Percentiles rank a stretch among this genome's conserved stretches.
These are phyloP conservation scores for Mesorhabditis spiculigera DNA, from an alignment of 2,888 invertebrate species.

Conservation along the genomic window DNA sequence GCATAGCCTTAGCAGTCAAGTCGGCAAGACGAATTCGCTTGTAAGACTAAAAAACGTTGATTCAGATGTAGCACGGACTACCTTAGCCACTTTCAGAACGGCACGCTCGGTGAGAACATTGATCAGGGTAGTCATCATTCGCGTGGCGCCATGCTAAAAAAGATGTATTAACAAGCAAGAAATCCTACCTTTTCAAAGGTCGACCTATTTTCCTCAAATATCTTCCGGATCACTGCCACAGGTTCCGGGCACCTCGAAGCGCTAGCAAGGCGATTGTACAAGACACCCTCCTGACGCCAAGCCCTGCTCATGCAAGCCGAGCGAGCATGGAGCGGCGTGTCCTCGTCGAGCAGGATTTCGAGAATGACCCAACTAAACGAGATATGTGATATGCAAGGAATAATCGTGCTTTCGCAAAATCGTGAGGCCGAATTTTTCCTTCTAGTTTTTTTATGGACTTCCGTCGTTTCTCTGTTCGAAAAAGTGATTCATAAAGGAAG, in stretches of 20 bases:
- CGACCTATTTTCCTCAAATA: neutral
- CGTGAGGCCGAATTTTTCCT: no score
- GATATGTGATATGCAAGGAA: neutral
- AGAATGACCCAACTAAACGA: neutral
- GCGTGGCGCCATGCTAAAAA: neutral
- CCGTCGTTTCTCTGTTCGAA: neutral
- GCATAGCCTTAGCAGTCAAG: no score
- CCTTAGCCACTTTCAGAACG: neutral
- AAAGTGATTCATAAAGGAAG: neutral
- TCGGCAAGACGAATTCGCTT: no score
- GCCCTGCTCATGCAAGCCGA: neutral
- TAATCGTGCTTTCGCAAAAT: no score
- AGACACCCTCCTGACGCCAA: neutral
- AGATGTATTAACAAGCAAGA: neutral
- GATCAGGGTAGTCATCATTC: neutral
- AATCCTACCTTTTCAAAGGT: neutral
- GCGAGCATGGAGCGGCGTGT: neutral
- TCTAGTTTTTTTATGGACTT: neutral
- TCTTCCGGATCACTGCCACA: no score
- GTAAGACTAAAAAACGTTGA: no score
- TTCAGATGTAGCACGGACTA: neutral
- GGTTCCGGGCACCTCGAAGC: no score
- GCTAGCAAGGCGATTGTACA: neutral
- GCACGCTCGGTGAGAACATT: neutral
- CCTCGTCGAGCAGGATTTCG: slow-evolving; percentile 1